Conservation (phyloP, 2,888 invertebrate genomes). For the Ypsolopha scabrella region DNA sequence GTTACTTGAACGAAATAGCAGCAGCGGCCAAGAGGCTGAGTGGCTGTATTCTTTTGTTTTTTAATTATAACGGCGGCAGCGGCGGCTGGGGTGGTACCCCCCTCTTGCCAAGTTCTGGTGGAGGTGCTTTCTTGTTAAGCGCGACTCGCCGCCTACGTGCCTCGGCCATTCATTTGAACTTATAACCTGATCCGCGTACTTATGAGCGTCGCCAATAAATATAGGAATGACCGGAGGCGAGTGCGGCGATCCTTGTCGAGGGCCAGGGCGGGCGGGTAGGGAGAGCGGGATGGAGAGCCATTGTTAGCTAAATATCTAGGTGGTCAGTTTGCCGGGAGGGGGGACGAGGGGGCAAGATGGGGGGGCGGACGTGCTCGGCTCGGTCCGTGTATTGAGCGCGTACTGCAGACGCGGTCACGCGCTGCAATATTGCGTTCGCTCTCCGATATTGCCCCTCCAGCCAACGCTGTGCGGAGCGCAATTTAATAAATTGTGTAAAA, state of each 20-base stretch:
- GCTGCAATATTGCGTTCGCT: constrained; percentile 70
- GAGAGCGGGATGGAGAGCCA: constrained; percentile 55
- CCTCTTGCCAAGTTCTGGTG: constrained; percentile 45
- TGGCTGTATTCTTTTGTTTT: constrained; percentile 69
- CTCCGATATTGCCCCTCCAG: constrained; percentile 64
- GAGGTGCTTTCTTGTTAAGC: constrained; percentile 66
- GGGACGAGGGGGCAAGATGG: constrained; percentile 25
- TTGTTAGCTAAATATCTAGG: constrained; percentile 71
- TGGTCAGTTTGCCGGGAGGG: constrained; percentile 57
- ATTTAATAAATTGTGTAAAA: constrained; percentile 55
- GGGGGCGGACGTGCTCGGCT: constrained; percentile 50
- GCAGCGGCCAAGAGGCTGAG: constrained; percentile 55
- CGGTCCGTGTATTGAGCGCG: constrained; percentile 69
- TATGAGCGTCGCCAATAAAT: constrained; percentile 71
- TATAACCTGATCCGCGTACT: constrained; percentile 71
- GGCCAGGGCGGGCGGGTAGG: constrained; percentile 18
- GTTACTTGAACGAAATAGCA: constrained; percentile 34
- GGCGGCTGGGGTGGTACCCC: constrained; percentile 28
- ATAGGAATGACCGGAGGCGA: constrained; percentile 66
- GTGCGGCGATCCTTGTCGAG: constrained; percentile 43
- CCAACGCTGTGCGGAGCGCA: not conserved
- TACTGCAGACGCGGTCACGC: constrained; percentile 71
- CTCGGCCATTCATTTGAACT: constrained; percentile 68
- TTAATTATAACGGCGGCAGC: constrained; percentile 63
- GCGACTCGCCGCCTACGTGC: constrained; percentile 63